Base-by-base conservation (phyloP, 2,797 vertebrate species). In the Peromyscus attwateri region DNA sequence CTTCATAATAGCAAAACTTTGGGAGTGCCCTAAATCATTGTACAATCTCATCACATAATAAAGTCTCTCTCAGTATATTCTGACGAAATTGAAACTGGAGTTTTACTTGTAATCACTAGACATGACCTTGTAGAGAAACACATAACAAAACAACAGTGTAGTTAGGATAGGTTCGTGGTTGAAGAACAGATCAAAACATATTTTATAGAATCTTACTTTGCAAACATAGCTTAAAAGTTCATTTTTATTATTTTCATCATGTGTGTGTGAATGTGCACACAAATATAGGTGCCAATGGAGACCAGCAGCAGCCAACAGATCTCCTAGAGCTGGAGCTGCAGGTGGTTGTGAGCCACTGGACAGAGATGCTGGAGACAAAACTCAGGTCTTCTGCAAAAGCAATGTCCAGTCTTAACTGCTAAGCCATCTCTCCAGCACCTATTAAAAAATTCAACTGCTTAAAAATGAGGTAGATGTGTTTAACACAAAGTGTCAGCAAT, bases 61-160 rank as follows among this genome's bases (percentile, higher is more conserved):
- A 96, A 57, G 3, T 43, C n/a, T 96, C 57, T 40, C 76, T 92
- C 89, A 95, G 71, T 76, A 87, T 4, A 81, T 87, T 94, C 75
- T 62, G 31, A 43, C 73, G 83, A 34, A 81, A 81, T 90, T 25
- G 52, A 96, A 90, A 43, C 76, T 62, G 19, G 19, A 80, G 76
- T 84, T 91, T n/a, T 52, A 60, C 3, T 95, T 89, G 49, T 27
- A 49, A 79, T n/a, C 25, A 34, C 23, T 90, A 91, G 91, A 79
- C 81, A 81, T 80, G 87, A 85, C 23, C 60, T 93, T 87, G 62
- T 64, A 62, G 40, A 23, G 27, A 34, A 92, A 57, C 52, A 46
- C 43, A 2, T 80, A 93, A 82, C 1, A 83, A 71, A 25, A 62
- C 2, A 92, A 49, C 37, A 77, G 95, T 52, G 10, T 94, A 21